These are phyloP conservation scores for Eudemis profundana DNA, from an alignment of 2,888 invertebrate genomes.

Conservation along the genomic window DNA sequence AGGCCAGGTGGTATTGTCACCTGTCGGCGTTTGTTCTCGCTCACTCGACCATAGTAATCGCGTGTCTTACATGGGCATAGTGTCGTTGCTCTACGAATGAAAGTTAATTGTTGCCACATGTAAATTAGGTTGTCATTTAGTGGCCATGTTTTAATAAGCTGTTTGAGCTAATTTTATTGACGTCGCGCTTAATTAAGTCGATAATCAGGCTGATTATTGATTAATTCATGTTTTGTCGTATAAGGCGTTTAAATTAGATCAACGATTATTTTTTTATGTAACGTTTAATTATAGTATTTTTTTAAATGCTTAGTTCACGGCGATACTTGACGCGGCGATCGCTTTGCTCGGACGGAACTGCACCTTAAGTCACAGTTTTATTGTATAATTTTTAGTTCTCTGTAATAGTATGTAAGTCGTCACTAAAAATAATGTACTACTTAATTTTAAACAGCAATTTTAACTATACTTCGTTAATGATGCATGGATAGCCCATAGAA, in stretches of 20 bases:
- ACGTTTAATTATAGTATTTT: too few species aligned
- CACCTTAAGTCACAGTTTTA: too few species aligned
- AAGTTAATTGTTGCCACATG: slow-evolving; percentile 43
- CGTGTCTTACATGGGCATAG: slow-evolving; percentile 23
- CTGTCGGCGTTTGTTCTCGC: slow-evolving; percentile 36
- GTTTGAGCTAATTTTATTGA: slow-evolving; percentile 29
- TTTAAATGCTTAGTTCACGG: too few species aligned
- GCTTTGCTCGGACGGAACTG: too few species aligned
- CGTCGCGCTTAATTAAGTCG: slow-evolving; percentile 15
- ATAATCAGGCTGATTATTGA: slow-evolving; percentile 18
- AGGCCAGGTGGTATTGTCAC: slow-evolving; percentile 36
- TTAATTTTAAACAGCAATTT: too few species aligned
- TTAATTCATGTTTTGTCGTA: not conserved
- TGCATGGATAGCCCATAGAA: too few species aligned
- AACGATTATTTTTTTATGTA: not conserved
- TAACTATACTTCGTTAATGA: too few species aligned
- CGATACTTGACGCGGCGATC: too few species aligned
- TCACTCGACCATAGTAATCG: slow-evolving; percentile 33
- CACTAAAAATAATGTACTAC: too few species aligned
- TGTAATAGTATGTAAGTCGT: too few species aligned
- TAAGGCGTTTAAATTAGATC: not conserved
- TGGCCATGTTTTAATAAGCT: slow-evolving; percentile 21
- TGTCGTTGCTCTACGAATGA: slow-evolving; percentile 36
- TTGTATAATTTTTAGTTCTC: too few species aligned
- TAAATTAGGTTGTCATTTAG: slow-evolving; percentile 29